Evolutionary conservation across 1,140 invertebrate species (phyloP).

Genomic region (Drosophila nigromelanica): DNA sequence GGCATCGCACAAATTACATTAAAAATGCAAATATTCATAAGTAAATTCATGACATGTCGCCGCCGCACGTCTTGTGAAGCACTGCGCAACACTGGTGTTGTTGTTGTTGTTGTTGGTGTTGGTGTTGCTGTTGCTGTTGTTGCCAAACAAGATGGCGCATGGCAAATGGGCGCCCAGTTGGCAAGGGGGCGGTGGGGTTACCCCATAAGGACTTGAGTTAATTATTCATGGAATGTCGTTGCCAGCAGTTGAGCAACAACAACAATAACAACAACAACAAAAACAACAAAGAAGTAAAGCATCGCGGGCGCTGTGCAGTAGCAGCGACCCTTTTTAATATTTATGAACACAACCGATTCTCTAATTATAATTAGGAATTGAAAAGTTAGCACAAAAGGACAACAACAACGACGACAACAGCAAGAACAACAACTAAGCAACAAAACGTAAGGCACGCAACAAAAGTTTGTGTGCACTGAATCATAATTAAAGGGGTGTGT

Average conservation of each 20-base stretch:
- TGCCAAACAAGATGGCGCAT: slow-evolving; percentile 76
- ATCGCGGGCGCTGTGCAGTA: slow-evolving; percentile 27
- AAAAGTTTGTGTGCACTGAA: slow-evolving; percentile 81
- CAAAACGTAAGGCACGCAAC: slow-evolving; percentile 69
- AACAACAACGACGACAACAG: slow-evolving; percentile 43
- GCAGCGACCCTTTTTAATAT: slow-evolving; percentile 77
- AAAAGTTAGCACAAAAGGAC: slow-evolving; percentile 77
- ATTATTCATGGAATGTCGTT: slow-evolving; percentile 81
- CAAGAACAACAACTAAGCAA: slow-evolving; percentile 41
- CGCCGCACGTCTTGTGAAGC: slow-evolving; percentile 26
- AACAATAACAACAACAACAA: slow-evolving; percentile 19
- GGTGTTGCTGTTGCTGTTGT: slow-evolving; percentile 45
- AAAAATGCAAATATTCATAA: slow-evolving; percentile 80
- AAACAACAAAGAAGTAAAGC: slow-evolving; percentile 29
- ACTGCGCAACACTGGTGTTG: slow-evolving; percentile 41
- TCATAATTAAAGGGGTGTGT: slow-evolving; percentile 74
- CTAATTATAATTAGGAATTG: slow-evolving; percentile 83
- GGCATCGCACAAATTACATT: slow-evolving; percentile 75
- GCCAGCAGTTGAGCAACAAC: slow-evolving; percentile 46
- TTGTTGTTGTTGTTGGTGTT: slow-evolving; percentile 37
- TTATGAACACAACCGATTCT: slow-evolving; percentile 83
- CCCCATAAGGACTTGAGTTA: slow-evolving; percentile 70
- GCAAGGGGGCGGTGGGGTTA: not conserved
- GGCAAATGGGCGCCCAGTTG: slow-evolving; percentile 56
- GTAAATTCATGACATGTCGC: slow-evolving; percentile 79